These are phyloP conservation scores for Dreissena rostriformis DNA, from an alignment of 1,140 invertebrate genomes.

Conservation along the genomic window DNA sequence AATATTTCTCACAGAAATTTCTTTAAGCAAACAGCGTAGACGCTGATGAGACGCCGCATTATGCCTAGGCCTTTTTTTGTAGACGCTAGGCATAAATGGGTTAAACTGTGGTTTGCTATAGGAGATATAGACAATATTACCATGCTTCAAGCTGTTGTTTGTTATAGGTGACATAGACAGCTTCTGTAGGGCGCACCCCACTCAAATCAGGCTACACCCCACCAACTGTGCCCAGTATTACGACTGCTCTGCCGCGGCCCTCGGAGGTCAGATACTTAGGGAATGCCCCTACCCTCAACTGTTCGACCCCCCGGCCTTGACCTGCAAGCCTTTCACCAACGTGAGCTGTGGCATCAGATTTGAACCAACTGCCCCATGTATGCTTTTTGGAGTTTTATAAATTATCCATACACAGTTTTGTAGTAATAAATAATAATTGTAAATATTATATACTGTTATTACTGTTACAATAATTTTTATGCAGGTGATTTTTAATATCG, in stretches of 20 bases:
- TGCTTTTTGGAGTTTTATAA: too few relatives aligned
- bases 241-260: conserved; percentile 52
- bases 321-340: conserved; percentile 69
- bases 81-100: too few relatives aligned
- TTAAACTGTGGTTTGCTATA: neutral
- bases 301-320: conserved; percentile 60
- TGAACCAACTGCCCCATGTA: conserved; percentile 73
- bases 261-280: conserved; percentile 47
- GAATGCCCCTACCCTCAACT: conserved; percentile 74
- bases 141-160: too few relatives aligned
- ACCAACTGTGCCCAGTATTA: conserved; percentile 72
- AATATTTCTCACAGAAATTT: too few relatives aligned
- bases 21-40: too few relatives aligned
- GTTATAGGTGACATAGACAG: conserved; percentile 38
- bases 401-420: too few relatives aligned
- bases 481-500: too few relatives aligned
- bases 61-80: too few relatives aligned
- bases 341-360: conserved; percentile 67
- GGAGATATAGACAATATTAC: neutral
- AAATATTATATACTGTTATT: too few relatives aligned
- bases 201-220: conserved; percentile 22
- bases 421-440: too few relatives aligned
- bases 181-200: conserved; percentile 48
- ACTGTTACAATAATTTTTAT: too few relatives aligned
- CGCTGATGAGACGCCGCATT: too few relatives aligned